Conservation (phyloP, 2,888 invertebrate genomes). For the Noctua fimbriata region DNA sequence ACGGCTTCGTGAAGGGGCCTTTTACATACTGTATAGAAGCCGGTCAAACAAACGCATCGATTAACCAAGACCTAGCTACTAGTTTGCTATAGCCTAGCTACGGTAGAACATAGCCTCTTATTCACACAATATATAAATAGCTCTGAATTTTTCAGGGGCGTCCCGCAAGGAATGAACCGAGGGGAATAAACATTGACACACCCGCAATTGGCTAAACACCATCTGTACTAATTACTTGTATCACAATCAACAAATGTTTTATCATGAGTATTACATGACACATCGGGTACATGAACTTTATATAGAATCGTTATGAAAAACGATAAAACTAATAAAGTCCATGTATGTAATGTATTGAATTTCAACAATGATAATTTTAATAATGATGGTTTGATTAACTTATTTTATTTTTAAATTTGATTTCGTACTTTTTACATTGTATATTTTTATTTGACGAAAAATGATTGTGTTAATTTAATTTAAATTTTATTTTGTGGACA, state of each 20-base stretch:
- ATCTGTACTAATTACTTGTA: conserved; percentile 8
- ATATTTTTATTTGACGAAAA: too few species aligned
- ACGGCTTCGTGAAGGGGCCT: too few species aligned
- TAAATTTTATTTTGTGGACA: too few species aligned
- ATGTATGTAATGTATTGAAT: too few species aligned
- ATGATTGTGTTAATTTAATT: too few species aligned
- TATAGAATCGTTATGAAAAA: neutral
- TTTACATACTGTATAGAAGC: too few species aligned
- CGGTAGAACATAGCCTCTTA: neutral
- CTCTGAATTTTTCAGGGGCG: conserved; percentile 11
- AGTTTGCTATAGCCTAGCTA: neutral
- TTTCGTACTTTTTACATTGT: too few species aligned
- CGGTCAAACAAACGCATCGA: neutral
- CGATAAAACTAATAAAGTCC: too few species aligned
- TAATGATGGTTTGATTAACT: too few species aligned
- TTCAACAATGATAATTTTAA: too few species aligned
- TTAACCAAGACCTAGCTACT: neutral
- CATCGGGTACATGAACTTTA: conserved; percentile 24
- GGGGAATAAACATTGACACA: conserved; percentile 29
- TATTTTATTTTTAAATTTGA: too few species aligned
- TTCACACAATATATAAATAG: conserved; percentile 14
- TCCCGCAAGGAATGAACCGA: conserved; percentile 36
- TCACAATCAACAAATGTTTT: conserved; percentile 4
- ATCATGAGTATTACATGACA: conserved; percentile 14
- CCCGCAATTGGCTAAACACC: neutral